Conservation (phyloP, 1,140 invertebrate genomes). For the Drosophila rhopaloa region DNA sequence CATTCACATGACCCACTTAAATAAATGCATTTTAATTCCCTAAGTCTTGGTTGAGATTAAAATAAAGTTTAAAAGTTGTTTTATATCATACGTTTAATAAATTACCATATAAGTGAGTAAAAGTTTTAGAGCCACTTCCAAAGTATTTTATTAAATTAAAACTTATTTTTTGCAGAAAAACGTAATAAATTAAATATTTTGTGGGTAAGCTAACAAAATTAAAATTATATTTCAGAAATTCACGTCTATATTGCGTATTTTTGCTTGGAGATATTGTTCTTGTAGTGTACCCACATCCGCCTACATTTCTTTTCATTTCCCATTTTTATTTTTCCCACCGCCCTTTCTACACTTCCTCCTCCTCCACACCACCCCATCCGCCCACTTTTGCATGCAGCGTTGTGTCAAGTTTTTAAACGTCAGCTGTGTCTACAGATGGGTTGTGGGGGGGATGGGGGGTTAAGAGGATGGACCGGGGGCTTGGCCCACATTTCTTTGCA, state of each 20-base stretch:
- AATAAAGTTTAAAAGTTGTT: no score
- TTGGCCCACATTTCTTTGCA: conserved; percentile 65
- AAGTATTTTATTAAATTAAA: no score
- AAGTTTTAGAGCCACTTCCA: no score
- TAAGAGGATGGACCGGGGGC: conserved; percentile 40
- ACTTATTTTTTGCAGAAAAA: no score
- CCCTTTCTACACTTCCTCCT: background rate
- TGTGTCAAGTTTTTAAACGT: conserved; percentile 74
- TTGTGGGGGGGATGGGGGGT: conserved; percentile 12
- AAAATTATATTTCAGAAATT: background rate
- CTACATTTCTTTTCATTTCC: conserved; percentile 62
- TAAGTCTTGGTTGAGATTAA: no score
- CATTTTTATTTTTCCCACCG: conserved; percentile 25
- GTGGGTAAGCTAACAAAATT: no score
- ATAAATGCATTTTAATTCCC: no score
- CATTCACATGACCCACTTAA: background rate
- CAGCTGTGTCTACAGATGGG: conserved; percentile 48
- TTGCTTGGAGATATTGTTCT: background rate
- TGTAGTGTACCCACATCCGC: conserved; percentile 40
- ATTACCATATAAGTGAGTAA: no score
- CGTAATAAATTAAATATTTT: no score
- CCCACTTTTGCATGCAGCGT: conserved; percentile 48
- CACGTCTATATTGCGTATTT: background rate
- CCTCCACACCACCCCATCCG: background rate
- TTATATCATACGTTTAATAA: no score